A percentile compares a stretch with the other conserved stretches of the same genome.
Evolutionary conservation across 2,113 vertebrate genomes (phyloP).

Genomic region (Oreochromis tanganicae): DNA sequence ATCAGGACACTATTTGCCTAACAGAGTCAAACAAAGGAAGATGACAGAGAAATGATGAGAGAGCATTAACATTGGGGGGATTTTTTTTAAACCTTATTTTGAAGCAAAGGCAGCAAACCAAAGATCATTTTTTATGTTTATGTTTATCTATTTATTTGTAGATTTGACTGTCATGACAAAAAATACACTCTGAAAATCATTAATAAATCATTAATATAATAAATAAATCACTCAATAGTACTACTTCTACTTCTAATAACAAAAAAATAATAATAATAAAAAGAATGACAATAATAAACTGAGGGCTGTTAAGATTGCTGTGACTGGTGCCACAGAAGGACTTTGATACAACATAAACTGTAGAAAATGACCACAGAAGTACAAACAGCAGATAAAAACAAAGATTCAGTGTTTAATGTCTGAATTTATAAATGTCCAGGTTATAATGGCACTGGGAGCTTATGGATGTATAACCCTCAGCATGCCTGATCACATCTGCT

Average conservation of each 20-base stretch:
- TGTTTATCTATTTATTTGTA: background rate
- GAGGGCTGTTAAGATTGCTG: background rate
- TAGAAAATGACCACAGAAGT: background rate
- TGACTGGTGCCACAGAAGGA: background rate
- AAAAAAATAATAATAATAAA: rapidly evolving
- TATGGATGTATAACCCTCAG: background rate
- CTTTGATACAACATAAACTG: background rate
- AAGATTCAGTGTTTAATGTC: background rate
- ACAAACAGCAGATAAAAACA: background rate
- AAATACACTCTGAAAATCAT: background rate
- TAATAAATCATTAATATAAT: background rate
- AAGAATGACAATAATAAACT: background rate
- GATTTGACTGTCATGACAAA: background rate
- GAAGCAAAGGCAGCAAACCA: background rate
- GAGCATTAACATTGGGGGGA: background rate
- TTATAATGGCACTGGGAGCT: background rate
- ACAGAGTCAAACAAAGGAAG: background rate
- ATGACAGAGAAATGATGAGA: background rate
- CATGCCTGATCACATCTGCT: background rate
- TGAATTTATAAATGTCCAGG: background rate
- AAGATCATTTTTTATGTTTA: background rate
- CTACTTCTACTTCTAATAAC: background rate
- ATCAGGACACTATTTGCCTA: no score
- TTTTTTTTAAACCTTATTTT: background rate
- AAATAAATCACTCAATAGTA: background rate